phyloP scores from a whole-genome alignment of 2,888 invertebrate genomes.

The Campoplex capitator region DNA sequence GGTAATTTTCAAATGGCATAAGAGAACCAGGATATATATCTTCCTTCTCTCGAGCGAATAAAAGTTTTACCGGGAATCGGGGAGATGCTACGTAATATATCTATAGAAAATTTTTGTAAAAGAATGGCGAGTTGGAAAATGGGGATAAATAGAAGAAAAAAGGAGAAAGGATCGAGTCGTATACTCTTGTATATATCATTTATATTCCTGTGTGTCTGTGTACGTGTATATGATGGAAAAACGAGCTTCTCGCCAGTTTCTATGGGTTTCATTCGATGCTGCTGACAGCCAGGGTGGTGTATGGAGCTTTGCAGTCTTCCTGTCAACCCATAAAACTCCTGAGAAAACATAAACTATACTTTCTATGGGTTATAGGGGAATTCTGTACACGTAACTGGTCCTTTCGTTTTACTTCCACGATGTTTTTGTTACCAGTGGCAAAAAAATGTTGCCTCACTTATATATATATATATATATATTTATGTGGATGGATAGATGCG shows the following conservation, averaged over 20 bases:
- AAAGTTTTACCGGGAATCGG: constrained; percentile 64
- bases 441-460: constrained; percentile 16
- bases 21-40: constrained; percentile 54
- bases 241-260: constrained; percentile 59
- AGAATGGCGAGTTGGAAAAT: constrained; percentile 11
- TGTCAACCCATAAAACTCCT: constrained; percentile 72
- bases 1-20: constrained; percentile 71
- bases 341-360: constrained; percentile 72
- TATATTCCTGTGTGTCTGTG: not conserved
- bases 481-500: not conserved
- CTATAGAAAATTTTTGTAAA: not conserved
- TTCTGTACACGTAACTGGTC: constrained; percentile 67
- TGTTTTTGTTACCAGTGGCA: constrained; percentile 35
- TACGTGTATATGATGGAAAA: constrained; percentile 64
- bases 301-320: constrained; percentile 38
- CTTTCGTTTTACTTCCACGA: constrained; percentile 43
- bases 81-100: constrained; percentile 7
- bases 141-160: constrained; percentile 40
- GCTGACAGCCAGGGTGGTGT: constrained; percentile 42
- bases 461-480: not conserved
- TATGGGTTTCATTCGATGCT: constrained; percentile 55
- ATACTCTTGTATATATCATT: constrained; percentile 1
- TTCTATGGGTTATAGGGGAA: constrained; percentile 39
- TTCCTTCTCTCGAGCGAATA: constrained; percentile 54
- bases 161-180: constrained; percentile 34